Conservation (phyloP, 2,113 vertebrate genomes). For the Ondatra zibethicus region DNA sequence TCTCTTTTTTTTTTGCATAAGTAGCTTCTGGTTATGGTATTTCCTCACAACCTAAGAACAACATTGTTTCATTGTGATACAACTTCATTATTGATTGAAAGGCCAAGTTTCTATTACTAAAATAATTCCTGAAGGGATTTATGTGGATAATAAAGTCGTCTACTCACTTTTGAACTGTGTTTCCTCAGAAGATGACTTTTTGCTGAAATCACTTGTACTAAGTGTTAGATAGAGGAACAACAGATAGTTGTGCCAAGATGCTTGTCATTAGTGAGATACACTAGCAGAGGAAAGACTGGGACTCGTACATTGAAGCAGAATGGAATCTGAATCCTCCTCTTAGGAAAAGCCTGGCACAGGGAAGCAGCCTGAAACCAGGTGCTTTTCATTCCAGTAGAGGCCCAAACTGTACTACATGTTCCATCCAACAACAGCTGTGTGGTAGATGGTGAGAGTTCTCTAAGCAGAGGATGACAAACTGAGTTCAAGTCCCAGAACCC, state of each 20-base stretch:
- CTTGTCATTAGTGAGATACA: neutral
- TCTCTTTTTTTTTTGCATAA: too few species aligned
- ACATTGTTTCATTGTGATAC: neutral
- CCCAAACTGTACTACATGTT: neutral
- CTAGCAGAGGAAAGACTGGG: neutral
- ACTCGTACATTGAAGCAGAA: neutral
- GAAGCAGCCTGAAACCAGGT: neutral
- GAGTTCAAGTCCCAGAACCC: neutral
- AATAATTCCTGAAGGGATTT: neutral
- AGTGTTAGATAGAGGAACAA: neutral
- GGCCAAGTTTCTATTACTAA: slow-evolving; percentile 1
- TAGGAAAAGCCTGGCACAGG: neutral
- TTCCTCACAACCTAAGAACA: neutral
- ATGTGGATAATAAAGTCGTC: neutral
- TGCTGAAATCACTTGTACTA: neutral
- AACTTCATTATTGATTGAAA: neutral
- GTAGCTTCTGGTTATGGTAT: neutral
- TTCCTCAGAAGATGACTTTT: neutral
- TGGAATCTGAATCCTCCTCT: neutral
- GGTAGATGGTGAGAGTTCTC: too few species aligned
- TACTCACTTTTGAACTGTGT: neutral
- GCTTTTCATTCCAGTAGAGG: neutral
- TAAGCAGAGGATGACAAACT: too few species aligned
- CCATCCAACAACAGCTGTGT: neutral
- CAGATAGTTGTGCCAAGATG: neutral